These are phyloP conservation scores for Ancistrus triradiatus DNA, from an alignment of 2,113 vertebrate genomes.

Conservation along the genomic window DNA sequence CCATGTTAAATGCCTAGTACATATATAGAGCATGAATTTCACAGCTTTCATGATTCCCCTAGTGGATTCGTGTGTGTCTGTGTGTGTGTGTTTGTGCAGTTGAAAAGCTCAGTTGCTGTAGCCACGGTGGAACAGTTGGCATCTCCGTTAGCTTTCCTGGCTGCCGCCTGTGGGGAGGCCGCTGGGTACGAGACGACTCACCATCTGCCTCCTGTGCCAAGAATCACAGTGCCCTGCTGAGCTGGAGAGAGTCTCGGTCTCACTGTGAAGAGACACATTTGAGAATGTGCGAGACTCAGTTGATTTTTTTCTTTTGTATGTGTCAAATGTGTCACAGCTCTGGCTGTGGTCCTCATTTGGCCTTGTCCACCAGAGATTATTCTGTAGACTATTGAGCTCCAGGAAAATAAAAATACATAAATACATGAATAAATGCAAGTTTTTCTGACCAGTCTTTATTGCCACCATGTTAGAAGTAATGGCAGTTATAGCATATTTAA, in stretches of 20 bases:
- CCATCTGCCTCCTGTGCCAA: constrained; percentile 38
- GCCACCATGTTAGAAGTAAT: too few species aligned
- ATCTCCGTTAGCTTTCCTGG: constrained; percentile 36
- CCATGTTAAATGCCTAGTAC: not conserved
- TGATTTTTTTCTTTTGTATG: too few species aligned
- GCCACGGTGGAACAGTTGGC: constrained; percentile 24
- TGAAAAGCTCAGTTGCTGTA: constrained; percentile 6
- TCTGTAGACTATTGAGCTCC: too few species aligned
- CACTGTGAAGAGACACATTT: not conserved
- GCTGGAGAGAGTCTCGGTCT: too few species aligned
- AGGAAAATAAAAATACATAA: too few species aligned
- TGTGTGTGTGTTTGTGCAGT: constrained; percentile 18
- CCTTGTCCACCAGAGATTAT: too few species aligned
- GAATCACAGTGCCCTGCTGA: constrained; percentile 4
- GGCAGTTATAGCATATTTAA: too few species aligned
- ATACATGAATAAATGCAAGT: too few species aligned
- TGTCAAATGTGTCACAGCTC: too few species aligned
- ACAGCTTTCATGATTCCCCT: constrained; percentile 12
- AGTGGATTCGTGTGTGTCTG: not conserved
- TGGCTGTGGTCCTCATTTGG: too few species aligned
- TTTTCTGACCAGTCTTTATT: too few species aligned
- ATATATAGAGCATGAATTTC: constrained; percentile 26
- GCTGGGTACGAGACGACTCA: constrained; percentile 28
- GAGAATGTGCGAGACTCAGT: too few species aligned
- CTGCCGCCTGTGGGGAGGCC: constrained; percentile 29